Base-by-base conservation (phyloP, 2,797 vertebrate genomes). In the Liasis olivaceus region DNA sequence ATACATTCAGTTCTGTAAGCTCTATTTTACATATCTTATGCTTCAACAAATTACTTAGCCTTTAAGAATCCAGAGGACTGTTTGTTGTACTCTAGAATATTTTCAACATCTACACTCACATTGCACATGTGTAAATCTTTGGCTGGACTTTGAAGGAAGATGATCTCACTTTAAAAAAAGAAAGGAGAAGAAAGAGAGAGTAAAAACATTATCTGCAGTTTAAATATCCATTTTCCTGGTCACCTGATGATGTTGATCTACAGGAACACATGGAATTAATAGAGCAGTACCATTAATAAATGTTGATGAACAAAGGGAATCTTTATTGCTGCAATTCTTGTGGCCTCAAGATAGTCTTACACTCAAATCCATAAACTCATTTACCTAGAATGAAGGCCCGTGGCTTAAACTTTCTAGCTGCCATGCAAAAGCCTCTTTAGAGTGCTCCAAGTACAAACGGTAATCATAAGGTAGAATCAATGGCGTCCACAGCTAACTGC, bases 231-330 rank as follows among this genome's bases (percentile, higher is more conserved):
- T 90, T 90, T 90, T 62, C 56, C 59, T 87, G n/a, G 92, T 93
- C 85, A 93, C 89, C 89, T 93, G 92, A 90, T 81, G 84, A 90
- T 87, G 92, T 28, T 93, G 89, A 93, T 87, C 63, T 87, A 72
- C 28, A 90, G 88, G 13, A 92, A 87, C 92, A 93, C 64, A 90
- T 90, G 89, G 92, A 87, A 93, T 90, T 87, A 93, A 93, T 93
- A 60, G 64, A 90, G 7, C 64, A 87, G 56, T 59, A 26, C 64
- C n/a, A 69, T 93, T 93, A 90, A 93, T 87, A 90, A 62, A 93
- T 90, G 84, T 72, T 90, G 63, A 72, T 90, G 56, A 90, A 93
- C 84, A 93, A 90, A 93, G 89, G 62, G 47, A 87, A 87, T 87
- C 64, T 90, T 90, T 90, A 87, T 26, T 87, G 64, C 59, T 90